Evolutionary conservation across 2,888 invertebrate genomes (phyloP).

Genomic region (Sclerodermus sp.): DNA sequence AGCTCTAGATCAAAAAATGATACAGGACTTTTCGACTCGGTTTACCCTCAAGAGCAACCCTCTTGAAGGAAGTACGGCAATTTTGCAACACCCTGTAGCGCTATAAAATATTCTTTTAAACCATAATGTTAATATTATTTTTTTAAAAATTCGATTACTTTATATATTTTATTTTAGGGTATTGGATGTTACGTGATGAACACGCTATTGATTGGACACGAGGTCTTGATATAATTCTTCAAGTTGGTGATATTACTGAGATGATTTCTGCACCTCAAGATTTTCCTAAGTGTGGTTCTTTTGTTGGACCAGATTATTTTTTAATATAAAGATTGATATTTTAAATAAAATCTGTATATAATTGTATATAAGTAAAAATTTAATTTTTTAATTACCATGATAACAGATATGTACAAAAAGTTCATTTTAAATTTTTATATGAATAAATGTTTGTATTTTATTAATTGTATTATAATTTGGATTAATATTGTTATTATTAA

Average conservation of each 20-base stretch:
- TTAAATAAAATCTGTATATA: slow-evolving; percentile 30
- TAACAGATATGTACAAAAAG: background rate
- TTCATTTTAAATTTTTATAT: too few species aligned
- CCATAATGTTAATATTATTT: too few species aligned
- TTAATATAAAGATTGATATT: slow-evolving; percentile 59
- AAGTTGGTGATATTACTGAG: slow-evolving; percentile 70
- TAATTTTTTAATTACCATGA: slow-evolving; percentile 7
- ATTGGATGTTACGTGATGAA: slow-evolving; percentile 81
- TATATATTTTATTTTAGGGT: slow-evolving; percentile 60
- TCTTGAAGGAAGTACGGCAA: too few species aligned
- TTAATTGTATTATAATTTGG: too few species aligned
- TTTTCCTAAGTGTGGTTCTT: slow-evolving; percentile 80
- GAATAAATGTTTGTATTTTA: too few species aligned
- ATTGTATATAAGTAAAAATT: slow-evolving; percentile 42
- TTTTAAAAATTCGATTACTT: too few species aligned
- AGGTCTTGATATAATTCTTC: slow-evolving; percentile 73
- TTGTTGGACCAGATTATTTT: slow-evolving; percentile 75
- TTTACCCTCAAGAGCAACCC: too few species aligned
- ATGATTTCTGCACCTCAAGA: slow-evolving; percentile 70
- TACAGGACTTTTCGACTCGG: too few species aligned
- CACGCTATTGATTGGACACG: slow-evolving; percentile 73
- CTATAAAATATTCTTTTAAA: too few species aligned
- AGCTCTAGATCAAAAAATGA: too few species aligned
- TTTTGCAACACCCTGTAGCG: too few species aligned
- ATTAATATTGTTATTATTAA: too few species aligned